Evolutionary conservation across 2,113 vertebrate genomes (phyloP).

Genomic region (Mesembrinibis cayennensis): DNA sequence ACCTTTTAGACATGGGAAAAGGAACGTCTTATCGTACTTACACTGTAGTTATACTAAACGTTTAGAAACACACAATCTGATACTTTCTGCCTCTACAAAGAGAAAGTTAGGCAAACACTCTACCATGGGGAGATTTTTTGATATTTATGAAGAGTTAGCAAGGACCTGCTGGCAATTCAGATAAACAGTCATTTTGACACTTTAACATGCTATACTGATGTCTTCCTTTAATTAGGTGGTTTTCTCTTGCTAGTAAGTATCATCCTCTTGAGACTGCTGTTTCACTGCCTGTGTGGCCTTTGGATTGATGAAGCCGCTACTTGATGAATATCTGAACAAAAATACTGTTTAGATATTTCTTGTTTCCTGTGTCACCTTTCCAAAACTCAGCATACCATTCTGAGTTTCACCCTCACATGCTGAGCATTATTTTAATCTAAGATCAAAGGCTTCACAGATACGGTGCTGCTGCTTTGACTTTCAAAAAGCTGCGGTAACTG

Average conservation of each 20-base stretch:
- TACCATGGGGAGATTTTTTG: neutral
- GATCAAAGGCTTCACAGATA: neutral
- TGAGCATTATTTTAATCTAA: neutral
- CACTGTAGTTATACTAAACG: rapidly evolving
- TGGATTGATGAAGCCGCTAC: neutral
- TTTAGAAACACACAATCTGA: neutral
- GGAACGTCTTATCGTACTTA: neutral
- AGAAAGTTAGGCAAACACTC: neutral
- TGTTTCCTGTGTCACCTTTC: neutral
- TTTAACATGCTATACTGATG: neutral
- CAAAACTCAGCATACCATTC: neutral
- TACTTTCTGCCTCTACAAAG: neutral
- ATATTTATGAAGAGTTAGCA: neutral
- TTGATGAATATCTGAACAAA: neutral
- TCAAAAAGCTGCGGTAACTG: neutral
- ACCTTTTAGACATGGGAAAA: neutral
- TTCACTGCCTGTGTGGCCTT: neutral
- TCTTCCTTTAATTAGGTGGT: neutral
- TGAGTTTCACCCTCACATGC: neutral
- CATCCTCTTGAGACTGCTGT: neutral
- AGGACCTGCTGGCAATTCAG: neutral
- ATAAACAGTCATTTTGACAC: neutral
- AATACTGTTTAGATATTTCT: neutral
- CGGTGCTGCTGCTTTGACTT: neutral
- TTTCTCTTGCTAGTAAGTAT: neutral